Conservation (phyloP, 2,113 vertebrate genomes). For the Gasterosteus nipponicus region DNA sequence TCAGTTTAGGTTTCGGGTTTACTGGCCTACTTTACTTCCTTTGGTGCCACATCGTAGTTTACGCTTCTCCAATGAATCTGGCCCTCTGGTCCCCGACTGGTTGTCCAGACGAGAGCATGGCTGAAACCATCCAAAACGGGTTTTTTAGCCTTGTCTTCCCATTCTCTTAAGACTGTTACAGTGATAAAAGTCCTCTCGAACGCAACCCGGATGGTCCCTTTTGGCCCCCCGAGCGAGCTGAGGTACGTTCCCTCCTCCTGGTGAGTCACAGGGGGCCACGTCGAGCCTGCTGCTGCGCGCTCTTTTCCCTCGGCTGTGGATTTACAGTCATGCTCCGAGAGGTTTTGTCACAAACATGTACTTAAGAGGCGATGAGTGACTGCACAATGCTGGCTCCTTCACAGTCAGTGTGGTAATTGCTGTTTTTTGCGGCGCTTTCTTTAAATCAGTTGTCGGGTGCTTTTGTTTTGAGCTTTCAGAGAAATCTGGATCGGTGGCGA, state of each 20-base stretch:
- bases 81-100: slow-evolving; percentile 13
- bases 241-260: slow-evolving; percentile 1
- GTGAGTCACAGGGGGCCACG: slow-evolving; percentile 57
- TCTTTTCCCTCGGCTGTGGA: slow-evolving; percentile 24
- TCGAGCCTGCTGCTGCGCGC: slow-evolving; percentile 12
- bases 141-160: slow-evolving; percentile 4
- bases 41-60: not conserved
- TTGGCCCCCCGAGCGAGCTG: not conserved
- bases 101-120: slow-evolving; percentile 24
- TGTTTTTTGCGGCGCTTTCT: slow-evolving; percentile 58
- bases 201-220: not conserved
- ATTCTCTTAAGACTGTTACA: slow-evolving; percentile 12
- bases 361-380: slow-evolving; percentile 58
- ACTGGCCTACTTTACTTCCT: not conserved
- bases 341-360: slow-evolving; percentile 56
- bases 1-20: not conserved
- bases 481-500: slow-evolving; percentile 32
- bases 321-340: slow-evolving; percentile 54
- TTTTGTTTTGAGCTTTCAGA: slow-evolving; percentile 31
- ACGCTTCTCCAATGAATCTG: slow-evolving; percentile 28
- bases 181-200: slow-evolving; percentile 14
- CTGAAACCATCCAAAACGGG: slow-evolving; percentile 18
- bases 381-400: slow-evolving; percentile 42
- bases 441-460: slow-evolving; percentile 60
- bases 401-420: slow-evolving; percentile 56